Percentiles rank a stretch among this genome's conserved stretches.
These are phyloP conservation scores for Ploceus nigricollis DNA, from an alignment of 2,113 vertebrate genomes.

Conservation along the genomic window DNA sequence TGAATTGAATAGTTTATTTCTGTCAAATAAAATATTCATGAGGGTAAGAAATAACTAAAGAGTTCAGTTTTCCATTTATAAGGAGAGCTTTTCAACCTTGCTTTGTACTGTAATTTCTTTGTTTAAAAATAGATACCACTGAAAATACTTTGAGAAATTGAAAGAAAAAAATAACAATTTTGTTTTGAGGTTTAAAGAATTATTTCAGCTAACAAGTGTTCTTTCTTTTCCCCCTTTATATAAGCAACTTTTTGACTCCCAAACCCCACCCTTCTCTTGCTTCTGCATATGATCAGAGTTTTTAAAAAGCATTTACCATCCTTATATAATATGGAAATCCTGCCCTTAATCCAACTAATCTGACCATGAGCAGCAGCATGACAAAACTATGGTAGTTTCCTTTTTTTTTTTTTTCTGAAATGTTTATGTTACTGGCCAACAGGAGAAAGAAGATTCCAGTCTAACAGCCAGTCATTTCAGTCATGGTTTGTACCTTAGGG, in stretches of 20 bases:
- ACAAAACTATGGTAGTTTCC: not conserved
- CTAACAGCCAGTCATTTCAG: not conserved
- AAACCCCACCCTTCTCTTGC: not conserved
- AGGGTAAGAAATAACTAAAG: not conserved
- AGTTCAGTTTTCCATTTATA: not conserved
- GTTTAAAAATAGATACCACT: not conserved
- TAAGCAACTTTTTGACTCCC: not conserved
- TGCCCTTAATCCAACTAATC: not conserved
- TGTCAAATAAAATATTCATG: not conserved
- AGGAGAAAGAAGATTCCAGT: not conserved
- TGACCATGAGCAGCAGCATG: not conserved
- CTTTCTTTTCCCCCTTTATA: fast-evolving
- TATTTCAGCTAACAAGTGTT: not conserved
- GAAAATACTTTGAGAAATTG: not conserved
- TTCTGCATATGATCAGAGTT: not conserved
- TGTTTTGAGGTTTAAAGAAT: not conserved
- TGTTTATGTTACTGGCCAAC: not conserved
- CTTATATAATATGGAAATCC: not conserved
- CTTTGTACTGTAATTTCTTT: not conserved
- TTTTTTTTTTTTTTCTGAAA: not conserved
- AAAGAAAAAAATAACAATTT: not conserved
- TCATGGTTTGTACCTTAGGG: not conserved
- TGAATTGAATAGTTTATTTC: not conserved
- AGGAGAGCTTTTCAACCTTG: not conserved
- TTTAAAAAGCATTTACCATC: not conserved